A percentile compares a stretch with the other conserved stretches of the same genome.
These are phyloP conservation scores for Colostygia pectinataria DNA, from an alignment of 2,888 invertebrate species.

Conservation along the genomic window DNA sequence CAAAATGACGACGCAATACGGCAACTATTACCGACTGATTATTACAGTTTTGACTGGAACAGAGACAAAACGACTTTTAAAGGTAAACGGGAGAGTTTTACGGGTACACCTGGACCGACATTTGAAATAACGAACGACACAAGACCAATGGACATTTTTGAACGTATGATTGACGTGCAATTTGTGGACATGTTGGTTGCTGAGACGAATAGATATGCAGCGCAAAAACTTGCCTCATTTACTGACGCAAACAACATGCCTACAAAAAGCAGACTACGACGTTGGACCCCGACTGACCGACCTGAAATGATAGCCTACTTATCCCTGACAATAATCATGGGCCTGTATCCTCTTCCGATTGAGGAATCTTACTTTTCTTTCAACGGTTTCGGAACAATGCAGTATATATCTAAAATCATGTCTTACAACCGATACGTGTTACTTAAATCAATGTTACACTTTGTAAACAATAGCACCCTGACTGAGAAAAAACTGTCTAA, in stretches of 20 bases:
- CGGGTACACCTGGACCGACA: slow-evolving; percentile 34
- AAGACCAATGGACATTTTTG: slow-evolving; percentile 18
- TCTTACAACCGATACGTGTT: slow-evolving; percentile 34
- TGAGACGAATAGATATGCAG: slow-evolving; percentile 8
- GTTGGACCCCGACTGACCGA: slow-evolving; percentile 9
- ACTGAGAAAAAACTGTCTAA: no score
- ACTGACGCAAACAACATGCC: neutral
- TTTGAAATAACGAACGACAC: slow-evolving; percentile 27
- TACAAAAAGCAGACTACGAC: neutral
- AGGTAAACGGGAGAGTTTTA: slow-evolving; percentile 20
- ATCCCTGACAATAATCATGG: slow-evolving; percentile 32
- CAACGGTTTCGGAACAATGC: slow-evolving; percentile 36
- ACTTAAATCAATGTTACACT: slow-evolving; percentile 33
- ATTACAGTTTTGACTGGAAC: slow-evolving; percentile 20
- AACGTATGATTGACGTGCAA: slow-evolving; percentile 19
- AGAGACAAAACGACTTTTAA: slow-evolving; percentile 1
- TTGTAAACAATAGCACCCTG: slow-evolving; percentile 30
- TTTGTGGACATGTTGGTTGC: slow-evolving; percentile 30
- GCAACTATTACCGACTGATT: slow-evolving; percentile 1
- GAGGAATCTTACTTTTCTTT: slow-evolving; percentile 34
- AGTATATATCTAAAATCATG: slow-evolving; percentile 34
- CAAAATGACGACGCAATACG: neutral
- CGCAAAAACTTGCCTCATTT: slow-evolving; percentile 1
- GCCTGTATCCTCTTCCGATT: slow-evolving; percentile 32
- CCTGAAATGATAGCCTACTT: slow-evolving; percentile 24